These are phyloP conservation scores for Setophaga coronata DNA, from an alignment of 2,113 vertebrate species.

Conservation along the genomic window DNA sequence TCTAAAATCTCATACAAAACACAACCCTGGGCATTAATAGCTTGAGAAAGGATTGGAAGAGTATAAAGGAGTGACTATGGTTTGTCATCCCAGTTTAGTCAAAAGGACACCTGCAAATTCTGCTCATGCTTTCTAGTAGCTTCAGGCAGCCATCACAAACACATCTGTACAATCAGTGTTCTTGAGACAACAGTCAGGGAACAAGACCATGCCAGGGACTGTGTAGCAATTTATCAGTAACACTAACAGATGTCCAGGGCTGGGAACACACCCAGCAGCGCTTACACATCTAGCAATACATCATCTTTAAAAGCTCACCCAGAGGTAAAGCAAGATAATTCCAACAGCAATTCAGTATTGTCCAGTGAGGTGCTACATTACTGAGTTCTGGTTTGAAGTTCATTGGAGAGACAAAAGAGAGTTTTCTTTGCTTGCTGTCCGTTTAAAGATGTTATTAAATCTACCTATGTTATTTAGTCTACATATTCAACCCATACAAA, in stretches of 20 bases:
- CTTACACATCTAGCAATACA: neutral
- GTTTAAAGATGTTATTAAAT: neutral
- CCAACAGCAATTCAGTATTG: neutral
- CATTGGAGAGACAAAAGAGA: neutral
- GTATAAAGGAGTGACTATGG: neutral
- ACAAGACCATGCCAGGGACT: neutral
- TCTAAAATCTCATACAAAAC: neutral
- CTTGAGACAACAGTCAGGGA: neutral
- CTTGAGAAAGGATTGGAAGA: neutral
- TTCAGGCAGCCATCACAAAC: neutral
- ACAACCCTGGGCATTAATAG: neutral
- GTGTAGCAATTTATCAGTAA: neutral
- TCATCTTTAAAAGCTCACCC: neutral
- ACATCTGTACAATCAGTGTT: neutral
- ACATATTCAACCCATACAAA: neutral
- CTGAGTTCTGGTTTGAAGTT: neutral
- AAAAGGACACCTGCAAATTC: neutral
- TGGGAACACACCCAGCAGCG: neutral
- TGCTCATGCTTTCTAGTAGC: neutral
- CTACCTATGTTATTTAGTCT: neutral
- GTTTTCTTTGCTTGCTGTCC: neutral
- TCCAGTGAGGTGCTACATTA: neutral
- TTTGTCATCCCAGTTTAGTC: neutral
- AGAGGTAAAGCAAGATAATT: neutral
- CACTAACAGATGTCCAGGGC: accelerated